Base-by-base conservation (phyloP, 2,113 vertebrate genomes). In the Cheirogaleus medius region DNA sequence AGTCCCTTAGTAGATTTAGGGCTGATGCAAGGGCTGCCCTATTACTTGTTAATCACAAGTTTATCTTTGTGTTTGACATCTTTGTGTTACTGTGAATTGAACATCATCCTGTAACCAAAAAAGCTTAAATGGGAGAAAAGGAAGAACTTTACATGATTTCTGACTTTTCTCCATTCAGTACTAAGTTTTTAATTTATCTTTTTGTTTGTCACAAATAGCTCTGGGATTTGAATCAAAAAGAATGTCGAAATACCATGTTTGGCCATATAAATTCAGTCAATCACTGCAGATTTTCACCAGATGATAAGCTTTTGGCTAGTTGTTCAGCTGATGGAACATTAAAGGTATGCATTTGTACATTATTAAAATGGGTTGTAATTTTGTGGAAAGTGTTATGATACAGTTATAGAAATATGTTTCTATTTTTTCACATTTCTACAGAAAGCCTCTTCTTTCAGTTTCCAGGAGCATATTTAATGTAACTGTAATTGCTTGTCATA, bases 211-310 rank as follows among this genome's bases (percentile, higher is more conserved):
- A 90, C 74, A 91, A 96, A 84, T 97, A 99, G 99, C 94, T 99
- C 80, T 99, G 99, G 99, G 99, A 99, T 98, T 98, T 99, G 94
- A 99, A 99, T 97, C 98, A 98, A 91, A 98, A 98, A 1, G 96
- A 98, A 34, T 99, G 99, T 91, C 99, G 99, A 98, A 99, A 99
- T 98, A 99, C 99, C 0, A 97, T 99, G 98, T 99, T 99, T 80
- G 99, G 99, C 34, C 99, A 99, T 97, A 91, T 54, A 32, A 98
- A 98, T 93, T 98, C 99, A 1, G 99, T 99, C 92, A 99, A 97
- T 97, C 99, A 99, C 98, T 99, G 99, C 96, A 99, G 99, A 98
- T 99, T 99, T 99, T 99, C 99, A 87, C 99, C 99, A 8, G 98
- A 99, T 80, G 99, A 99, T 97, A 86, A 98, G 27, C 99, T 98